Conservation (phyloP, 2,888 invertebrate species). For the Agriopis aurantiaria region DNA sequence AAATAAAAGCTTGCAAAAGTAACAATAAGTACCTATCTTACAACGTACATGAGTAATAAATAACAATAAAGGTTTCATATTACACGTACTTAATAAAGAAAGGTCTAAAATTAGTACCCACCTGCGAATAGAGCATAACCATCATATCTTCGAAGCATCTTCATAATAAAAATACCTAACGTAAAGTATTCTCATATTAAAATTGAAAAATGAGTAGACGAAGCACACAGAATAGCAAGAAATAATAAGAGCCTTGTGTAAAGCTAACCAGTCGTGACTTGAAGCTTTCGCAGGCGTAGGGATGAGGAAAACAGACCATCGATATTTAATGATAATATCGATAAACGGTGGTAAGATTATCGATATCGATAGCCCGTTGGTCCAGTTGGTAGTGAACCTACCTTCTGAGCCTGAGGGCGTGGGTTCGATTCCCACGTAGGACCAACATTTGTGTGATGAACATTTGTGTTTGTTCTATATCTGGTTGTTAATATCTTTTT, state of each 20-base stretch:
- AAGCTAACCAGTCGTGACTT: conserved; percentile 81
- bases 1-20: background rate
- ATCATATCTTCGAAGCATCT: conserved; percentile 18
- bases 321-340: conserved; percentile 24
- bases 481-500: no score
- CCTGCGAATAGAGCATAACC: conserved; percentile 14
- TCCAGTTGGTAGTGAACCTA: no score
- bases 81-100: conserved; percentile 1
- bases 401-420: no score
- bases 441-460: no score
- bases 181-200: conserved; percentile 51
- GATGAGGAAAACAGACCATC: conserved; percentile 44
- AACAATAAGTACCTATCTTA: background rate
- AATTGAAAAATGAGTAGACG: conserved; percentile 62
- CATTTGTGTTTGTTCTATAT: no score
- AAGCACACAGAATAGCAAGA: conserved; percentile 59
- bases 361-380: background rate
- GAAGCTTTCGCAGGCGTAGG: conserved; percentile 66
- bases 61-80: conserved; percentile 1
- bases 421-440: no score
- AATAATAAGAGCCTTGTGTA: conserved; percentile 76
- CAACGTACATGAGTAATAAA: background rate
- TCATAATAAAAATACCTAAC: conserved; percentile 33
- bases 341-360: conserved; percentile 30
- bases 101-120: conserved; percentile 18